Percentiles rank a stretch among this genome's conserved stretches.
phyloP scores from a whole-genome alignment of 2,797 vertebrate species.

The Alauda arvensis region DNA sequence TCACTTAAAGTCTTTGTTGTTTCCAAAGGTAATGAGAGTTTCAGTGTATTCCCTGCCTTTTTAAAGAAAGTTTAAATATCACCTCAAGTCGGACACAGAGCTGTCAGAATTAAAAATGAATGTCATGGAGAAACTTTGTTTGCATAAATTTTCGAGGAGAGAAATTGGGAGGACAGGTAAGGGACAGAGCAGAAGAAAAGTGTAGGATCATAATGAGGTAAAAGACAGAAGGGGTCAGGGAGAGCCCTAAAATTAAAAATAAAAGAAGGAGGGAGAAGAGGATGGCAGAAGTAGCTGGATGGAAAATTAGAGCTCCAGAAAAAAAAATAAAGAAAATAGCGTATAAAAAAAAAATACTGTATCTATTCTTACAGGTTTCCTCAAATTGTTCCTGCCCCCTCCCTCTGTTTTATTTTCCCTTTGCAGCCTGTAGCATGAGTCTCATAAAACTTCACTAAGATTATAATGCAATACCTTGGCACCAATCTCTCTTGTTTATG shows the following conservation, averaged over 20 bases:
- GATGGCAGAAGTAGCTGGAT: not conserved
- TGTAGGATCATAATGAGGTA: not conserved
- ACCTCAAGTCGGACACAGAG: not conserved
- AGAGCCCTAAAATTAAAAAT: not conserved
- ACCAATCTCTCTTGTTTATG: conserved; percentile 69
- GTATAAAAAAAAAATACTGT: not conserved
- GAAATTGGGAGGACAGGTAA: not conserved
- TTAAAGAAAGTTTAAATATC: not conserved
- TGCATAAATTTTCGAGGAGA: not conserved
- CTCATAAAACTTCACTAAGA: conserved; percentile 31
- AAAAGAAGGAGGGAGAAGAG: not conserved
- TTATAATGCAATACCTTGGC: conserved; percentile 52
- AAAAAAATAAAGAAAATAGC: not conserved
- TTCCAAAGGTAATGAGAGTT: not conserved
- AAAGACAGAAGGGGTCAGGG: not conserved
- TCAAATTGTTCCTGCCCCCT: not conserved
- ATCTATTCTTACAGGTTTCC: not conserved
- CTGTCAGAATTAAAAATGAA: not conserved
- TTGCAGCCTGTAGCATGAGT: not conserved
- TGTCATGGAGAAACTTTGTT: not conserved
- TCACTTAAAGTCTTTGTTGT: not conserved
- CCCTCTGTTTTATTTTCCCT: not conserved
- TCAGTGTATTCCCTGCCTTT: not conserved
- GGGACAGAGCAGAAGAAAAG: not conserved
- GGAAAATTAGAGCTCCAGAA: not conserved